Conservation (phyloP, 2,888 invertebrate species). For the Dusona sp. region DNA sequence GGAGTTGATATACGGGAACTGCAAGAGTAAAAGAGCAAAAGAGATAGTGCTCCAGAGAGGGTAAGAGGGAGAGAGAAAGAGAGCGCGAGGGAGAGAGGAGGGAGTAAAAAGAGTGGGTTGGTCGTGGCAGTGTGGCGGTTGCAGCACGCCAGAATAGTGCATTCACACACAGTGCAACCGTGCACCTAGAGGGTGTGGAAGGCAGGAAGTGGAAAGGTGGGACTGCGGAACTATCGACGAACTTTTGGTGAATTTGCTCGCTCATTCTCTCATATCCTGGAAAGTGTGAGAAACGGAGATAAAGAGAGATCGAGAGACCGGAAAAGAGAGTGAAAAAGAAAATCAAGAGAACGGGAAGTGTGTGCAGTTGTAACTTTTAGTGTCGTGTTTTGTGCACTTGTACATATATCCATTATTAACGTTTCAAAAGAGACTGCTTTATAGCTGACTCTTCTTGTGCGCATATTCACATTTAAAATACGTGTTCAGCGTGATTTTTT, state of each 20-base stretch:
- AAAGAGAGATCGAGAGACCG: neutral
- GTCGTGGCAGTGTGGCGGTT: slow-evolving; percentile 50
- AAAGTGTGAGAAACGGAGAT: slow-evolving; percentile 20
- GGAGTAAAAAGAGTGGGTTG: slow-evolving; percentile 49
- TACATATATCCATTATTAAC: slow-evolving; percentile 20
- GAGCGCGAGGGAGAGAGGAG: slow-evolving; percentile 28
- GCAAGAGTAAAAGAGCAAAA: slow-evolving; percentile 28
- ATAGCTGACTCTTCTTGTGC: slow-evolving; percentile 9
- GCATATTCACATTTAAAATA: neutral
- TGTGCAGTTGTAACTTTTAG: slow-evolving; percentile 62
- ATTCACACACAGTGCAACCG: slow-evolving; percentile 66
- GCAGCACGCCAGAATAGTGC: slow-evolving; percentile 61
- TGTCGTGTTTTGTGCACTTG: slow-evolving; percentile 49
- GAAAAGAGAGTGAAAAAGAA: slow-evolving; percentile 2
- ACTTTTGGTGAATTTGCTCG: slow-evolving; percentile 70
- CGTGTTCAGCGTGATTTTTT: slow-evolving; percentile 9
- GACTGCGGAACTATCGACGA: slow-evolving; percentile 70
- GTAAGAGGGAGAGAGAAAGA: slow-evolving; percentile 23
- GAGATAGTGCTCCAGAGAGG: slow-evolving; percentile 32
- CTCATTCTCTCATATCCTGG: slow-evolving; percentile 64
- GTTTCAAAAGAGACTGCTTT: slow-evolving; percentile 1
- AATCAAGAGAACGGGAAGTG: slow-evolving; percentile 19
- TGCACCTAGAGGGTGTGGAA: slow-evolving; percentile 67
- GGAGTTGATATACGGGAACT: slow-evolving; percentile 45
- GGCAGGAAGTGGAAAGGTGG: slow-evolving; percentile 69